A percentile compares a stretch with the other conserved stretches of the same genome.
phyloP scores from a whole-genome alignment of 2,797 vertebrate genomes.

The Loris lydekkerianus region DNA sequence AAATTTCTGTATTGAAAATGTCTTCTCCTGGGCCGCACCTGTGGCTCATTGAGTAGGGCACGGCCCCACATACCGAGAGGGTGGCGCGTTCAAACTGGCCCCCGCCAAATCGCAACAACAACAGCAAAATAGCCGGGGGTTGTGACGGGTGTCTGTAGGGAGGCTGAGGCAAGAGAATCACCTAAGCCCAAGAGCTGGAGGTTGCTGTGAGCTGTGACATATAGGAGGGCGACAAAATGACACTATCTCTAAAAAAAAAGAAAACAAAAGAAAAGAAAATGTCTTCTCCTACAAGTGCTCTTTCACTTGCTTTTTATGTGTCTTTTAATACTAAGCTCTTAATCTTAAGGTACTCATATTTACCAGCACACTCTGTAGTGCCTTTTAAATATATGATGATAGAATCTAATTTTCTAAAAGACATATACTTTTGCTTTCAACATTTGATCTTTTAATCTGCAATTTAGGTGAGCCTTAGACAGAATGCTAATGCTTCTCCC shows the following conservation, averaged over 20 bases:
- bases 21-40: neutral
- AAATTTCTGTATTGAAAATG: neutral
- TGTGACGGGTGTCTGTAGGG: too few relatives aligned
- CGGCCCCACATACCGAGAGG: too few relatives aligned
- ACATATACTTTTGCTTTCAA: neutral
- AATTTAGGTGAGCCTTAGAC: neutral
- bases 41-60: too few relatives aligned
- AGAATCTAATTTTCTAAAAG: neutral
- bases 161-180: too few relatives aligned
- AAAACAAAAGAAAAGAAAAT: too few relatives aligned
- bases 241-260: too few relatives aligned
- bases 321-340: neutral
- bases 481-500: neutral
- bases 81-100: too few relatives aligned
- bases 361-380: neutral
- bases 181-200: too few relatives aligned
- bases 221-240: too few relatives aligned
- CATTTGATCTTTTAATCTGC: neutral
- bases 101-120: too few relatives aligned
- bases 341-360: neutral
- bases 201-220: too few relatives aligned
- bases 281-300: neutral
- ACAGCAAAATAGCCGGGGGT: too few relatives aligned
- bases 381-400: neutral
- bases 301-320: neutral